A percentile compares a stretch with the other conserved stretches of the same genome.
Conservation (phyloP, 2,888 invertebrate genomes). For the Pachydiplax longipennis region DNA sequence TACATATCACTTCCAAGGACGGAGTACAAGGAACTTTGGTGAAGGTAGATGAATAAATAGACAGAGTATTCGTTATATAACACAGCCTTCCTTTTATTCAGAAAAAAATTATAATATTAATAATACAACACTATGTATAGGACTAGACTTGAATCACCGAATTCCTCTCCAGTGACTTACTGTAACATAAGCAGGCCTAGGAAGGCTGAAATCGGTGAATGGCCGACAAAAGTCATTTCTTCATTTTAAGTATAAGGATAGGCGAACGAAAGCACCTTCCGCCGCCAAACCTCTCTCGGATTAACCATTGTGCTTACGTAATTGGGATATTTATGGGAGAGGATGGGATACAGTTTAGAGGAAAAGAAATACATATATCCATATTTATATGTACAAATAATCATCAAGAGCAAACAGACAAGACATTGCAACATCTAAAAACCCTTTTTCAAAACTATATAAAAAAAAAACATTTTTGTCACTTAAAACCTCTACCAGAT, state of each 20-base stretch:
- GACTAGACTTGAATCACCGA: constrained; percentile 43
- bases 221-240: constrained; percentile 10
- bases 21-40: no score
- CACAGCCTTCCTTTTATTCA: constrained; percentile 43
- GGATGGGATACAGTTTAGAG: constrained; percentile 6
- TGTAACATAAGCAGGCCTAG: constrained; percentile 27
- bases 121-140: constrained; percentile 39
- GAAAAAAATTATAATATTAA: constrained; percentile 42
- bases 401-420: constrained; percentile 3
- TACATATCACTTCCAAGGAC: no score
- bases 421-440: constrained; percentile 29
- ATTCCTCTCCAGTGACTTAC: constrained; percentile 28
- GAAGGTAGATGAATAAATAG: background rate
- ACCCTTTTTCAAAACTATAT: background rate
- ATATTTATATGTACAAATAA: background rate
- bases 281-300: background rate
- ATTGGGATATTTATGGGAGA: background rate
- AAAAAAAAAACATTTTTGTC: constrained; percentile 30
- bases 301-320: constrained; percentile 33
- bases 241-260: background rate
- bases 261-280: background rate
- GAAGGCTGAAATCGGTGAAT: constrained; percentile 33
- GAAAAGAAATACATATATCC: constrained; percentile 12
- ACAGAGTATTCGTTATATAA: constrained; percentile 13
- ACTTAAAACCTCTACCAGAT: constrained; percentile 19